Percentiles rank a stretch among this genome's conserved stretches.
phyloP scores from a whole-genome alignment of 2,888 invertebrate species.

The Drosophila borborema region DNA sequence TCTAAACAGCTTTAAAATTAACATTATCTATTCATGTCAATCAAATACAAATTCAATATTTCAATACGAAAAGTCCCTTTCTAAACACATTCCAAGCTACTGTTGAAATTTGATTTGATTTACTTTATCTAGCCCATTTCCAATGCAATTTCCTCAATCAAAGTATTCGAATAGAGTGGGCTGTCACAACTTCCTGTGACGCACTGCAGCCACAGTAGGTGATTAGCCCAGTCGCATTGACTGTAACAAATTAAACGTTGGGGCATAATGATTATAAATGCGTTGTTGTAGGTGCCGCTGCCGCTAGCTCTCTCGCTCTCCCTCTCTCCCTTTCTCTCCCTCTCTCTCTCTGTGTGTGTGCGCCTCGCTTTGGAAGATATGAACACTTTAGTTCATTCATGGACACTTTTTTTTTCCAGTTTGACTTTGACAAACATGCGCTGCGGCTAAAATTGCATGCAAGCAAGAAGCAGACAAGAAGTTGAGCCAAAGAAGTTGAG shows the following conservation, averaged over 20 bases:
- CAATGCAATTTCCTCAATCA: constrained; percentile 6
- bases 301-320: not conserved
- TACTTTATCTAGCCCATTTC: constrained; percentile 2
- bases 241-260: constrained; percentile 18
- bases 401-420: constrained; percentile 59
- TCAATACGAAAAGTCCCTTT: not conserved
- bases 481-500: constrained; percentile 5
- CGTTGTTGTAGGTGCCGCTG: constrained; percentile 29
- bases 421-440: constrained; percentile 60
- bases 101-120: not conserved
- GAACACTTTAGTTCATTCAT: constrained; percentile 72
- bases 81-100: not conserved
- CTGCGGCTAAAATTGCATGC: constrained; percentile 54
- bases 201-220: constrained; percentile 34
- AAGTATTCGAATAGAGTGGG: not conserved
- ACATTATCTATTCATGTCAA: not conserved
- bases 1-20: not conserved
- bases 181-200: constrained; percentile 12
- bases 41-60: not conserved
- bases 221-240: constrained; percentile 39
- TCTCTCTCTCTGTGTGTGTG: constrained; percentile 20
- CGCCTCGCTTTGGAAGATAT: constrained; percentile 56
- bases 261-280: constrained; percentile 56
- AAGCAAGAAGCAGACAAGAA: constrained; percentile 8
- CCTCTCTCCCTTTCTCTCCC: not conserved